Conservation (phyloP, 2,113 vertebrate genomes). For the Prolemur simus region DNA sequence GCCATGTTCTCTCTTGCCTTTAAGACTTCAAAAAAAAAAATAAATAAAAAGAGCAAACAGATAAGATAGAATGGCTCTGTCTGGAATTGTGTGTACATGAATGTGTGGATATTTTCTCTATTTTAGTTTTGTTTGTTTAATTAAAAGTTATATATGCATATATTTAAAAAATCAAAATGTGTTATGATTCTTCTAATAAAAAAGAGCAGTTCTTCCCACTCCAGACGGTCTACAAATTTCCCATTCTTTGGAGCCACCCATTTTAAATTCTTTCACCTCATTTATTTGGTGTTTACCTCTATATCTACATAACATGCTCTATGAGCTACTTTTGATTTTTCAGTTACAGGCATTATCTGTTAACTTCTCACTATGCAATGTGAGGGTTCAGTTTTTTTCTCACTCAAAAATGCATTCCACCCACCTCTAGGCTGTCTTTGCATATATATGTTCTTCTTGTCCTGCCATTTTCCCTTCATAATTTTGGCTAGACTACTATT, state of each 20-base stretch:
- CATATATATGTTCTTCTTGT: background rate
- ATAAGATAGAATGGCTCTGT: background rate
- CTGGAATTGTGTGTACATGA: background rate
- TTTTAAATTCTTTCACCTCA: conserved; percentile 9
- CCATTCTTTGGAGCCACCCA: background rate
- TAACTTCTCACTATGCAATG: background rate
- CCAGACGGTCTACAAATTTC: background rate
- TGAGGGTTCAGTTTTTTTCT: conserved; percentile 4
- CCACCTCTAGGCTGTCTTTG: background rate
- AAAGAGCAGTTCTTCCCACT: conserved; percentile 18
- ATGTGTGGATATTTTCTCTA: background rate
- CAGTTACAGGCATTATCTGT: background rate
- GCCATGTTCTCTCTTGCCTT: background rate
- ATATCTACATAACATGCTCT: background rate
- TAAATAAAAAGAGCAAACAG: background rate
- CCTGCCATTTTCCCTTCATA: background rate
- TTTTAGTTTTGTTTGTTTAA: background rate
- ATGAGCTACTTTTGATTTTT: background rate
- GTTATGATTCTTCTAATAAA: background rate
- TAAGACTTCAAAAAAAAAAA: background rate
- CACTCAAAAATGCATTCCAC: background rate
- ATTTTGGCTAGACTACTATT: conserved; percentile 9
- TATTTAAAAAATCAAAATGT: conserved; percentile 26
- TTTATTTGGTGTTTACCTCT: background rate
- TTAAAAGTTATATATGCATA: background rate